phyloP scores from a whole-genome alignment of 2,113 vertebrate species.

The Chascanopsetta lugubris region DNA sequence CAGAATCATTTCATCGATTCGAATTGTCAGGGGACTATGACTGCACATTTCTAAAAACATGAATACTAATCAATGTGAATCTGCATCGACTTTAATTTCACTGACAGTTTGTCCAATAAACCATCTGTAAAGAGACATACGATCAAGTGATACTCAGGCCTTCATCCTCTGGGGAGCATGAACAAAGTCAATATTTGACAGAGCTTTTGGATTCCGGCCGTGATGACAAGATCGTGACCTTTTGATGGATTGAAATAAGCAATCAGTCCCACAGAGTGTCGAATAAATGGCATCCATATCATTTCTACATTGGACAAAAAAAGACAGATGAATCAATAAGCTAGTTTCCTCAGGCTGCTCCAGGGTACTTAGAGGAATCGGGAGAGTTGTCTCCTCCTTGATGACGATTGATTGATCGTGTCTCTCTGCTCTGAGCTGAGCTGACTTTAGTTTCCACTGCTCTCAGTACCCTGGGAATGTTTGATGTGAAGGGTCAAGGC shows the following conservation, averaged over 20 bases:
- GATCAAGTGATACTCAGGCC: too few species aligned
- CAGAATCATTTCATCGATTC: too few species aligned
- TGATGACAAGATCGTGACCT: constrained; percentile 8
- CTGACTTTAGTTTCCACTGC: constrained; percentile 21
- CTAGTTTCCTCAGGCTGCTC: constrained; percentile 4
- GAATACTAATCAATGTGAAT: too few species aligned
- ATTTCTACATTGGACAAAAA: constrained; percentile 34
- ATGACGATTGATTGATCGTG: constrained; percentile 41
- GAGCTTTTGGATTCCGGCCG: background rate
- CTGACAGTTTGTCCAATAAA: too few species aligned
- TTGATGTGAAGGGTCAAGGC: background rate
- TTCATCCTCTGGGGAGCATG: too few species aligned
- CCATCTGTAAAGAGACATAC: too few species aligned
- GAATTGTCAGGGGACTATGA: too few species aligned
- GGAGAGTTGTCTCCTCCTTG: constrained; percentile 38
- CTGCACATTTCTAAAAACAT: too few species aligned
- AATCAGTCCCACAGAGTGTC: background rate
- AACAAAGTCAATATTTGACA: constrained; percentile 11
- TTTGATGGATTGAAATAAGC: constrained; percentile 4
- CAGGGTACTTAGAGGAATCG: constrained; percentile 36
- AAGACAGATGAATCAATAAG: constrained; percentile 55
- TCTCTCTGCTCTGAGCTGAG: constrained; percentile 4
- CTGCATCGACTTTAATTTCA: too few species aligned
- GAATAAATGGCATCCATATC: constrained; percentile 40
- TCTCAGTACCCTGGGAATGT: constrained; percentile 11